Conservation (phyloP, 2,797 vertebrate genomes). For the Enoplosus armatus region DNA sequence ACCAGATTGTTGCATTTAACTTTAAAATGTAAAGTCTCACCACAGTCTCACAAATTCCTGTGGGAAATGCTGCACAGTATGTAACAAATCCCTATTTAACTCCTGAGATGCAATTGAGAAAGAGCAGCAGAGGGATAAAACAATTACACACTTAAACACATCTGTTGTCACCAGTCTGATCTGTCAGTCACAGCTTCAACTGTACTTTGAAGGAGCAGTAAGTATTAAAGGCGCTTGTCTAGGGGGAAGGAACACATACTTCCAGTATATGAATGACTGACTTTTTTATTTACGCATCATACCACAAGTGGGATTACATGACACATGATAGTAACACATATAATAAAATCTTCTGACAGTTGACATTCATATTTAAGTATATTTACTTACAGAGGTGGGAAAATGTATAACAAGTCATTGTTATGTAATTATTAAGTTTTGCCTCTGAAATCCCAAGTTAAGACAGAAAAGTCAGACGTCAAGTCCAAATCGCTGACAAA, state of each 20-base stretch:
- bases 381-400: not conserved
- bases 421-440: not conserved
- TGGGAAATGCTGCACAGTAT: too few relatives aligned
- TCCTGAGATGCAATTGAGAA: conserved; percentile 6
- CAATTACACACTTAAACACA: not conserved
- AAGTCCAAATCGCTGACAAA: not conserved
- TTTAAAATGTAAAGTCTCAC: too few relatives aligned
- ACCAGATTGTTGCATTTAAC: too few relatives aligned
- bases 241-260: not conserved
- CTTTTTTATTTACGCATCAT: not conserved
- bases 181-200: too few relatives aligned
- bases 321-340: not conserved
- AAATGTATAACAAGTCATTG: not conserved
- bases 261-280: not conserved
- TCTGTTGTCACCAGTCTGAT: too few relatives aligned
- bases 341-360: not conserved
- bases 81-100: too few relatives aligned
- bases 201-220: too few relatives aligned
- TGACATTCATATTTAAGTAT: not conserved
- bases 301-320: not conserved
- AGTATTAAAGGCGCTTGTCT: not conserved
- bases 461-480: not conserved
- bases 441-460: not conserved
- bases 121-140: conserved; percentile 3
- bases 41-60: too few relatives aligned